Evolutionary conservation across 1,140 invertebrate species (phyloP), one percentile per base, ranked within the genome.

Genomic region (Sarcophaga peregrina): DNA sequence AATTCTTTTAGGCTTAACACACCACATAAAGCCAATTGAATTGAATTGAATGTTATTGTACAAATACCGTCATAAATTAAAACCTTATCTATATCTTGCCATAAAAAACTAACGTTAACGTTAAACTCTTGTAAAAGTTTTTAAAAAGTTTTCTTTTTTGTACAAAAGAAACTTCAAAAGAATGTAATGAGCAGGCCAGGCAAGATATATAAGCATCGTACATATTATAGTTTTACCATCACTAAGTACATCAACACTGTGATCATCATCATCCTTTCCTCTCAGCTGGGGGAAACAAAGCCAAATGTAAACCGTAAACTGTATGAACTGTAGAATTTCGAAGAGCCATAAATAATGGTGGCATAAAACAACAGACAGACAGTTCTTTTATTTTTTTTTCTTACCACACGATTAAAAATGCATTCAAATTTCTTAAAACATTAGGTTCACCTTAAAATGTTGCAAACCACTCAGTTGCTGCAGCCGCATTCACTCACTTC

Each of bases 331-430:
- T 37, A 37, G 25, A 2, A 74, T 15, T 76, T 76, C 11, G 47
- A 76, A 76, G 46, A 76, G 74, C n/a, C 74, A 76, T 76, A 76
- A 76, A 76, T 76, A 76, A 76, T 76, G 74, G 54, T 58, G 54
- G 54, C 54, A 58, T 13, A 58, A 15, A 58, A 58, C 6, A 58
- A 17, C 62, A 72, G 62, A 25, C 17, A 72, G 62, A 25, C 17
- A 25, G 25, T 37, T n/a, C n/a, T n/a, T 37, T 37, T 37, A 37
- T 37, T 37, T 37, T 37, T 37, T 72, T 72, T 17, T 48, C 47
- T 76, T 47, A 76, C 74, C 74, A 76, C 74, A 47, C 74, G 74
- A 76, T 76, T 76, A 76, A 76, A 76, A 47, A 76, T 76, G 74
- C n/a, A 58, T 58, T 58, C 54, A 58, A 58, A 58, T 58, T 37